phyloP scores from a whole-genome alignment of 2,888 invertebrate species.

The Cataglyphis rosenhaueri region DNA sequence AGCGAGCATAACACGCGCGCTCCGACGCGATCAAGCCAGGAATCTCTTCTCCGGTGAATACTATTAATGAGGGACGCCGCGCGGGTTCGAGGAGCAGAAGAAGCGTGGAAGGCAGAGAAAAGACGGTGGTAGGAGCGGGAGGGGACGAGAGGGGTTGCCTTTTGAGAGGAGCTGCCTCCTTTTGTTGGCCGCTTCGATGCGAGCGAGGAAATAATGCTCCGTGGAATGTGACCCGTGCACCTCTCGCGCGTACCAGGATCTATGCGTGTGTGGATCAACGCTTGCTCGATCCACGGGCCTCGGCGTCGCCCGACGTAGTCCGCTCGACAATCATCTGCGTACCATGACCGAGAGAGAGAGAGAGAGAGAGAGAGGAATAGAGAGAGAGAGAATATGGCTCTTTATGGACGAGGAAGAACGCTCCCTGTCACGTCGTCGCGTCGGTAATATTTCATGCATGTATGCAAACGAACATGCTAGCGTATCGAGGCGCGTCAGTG shows the following conservation, averaged over 20 bases:
- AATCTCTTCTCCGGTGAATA: constrained; percentile 82
- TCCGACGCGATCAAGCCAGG: constrained; percentile 73
- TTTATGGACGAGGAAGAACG: constrained; percentile 32
- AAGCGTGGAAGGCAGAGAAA: constrained; percentile 69
- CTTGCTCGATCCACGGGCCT: constrained; percentile 58
- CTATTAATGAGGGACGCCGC: constrained; percentile 82
- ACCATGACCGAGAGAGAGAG: constrained; percentile 52
- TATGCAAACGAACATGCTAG: background rate
- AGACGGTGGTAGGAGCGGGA: constrained; percentile 59
- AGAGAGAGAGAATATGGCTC: background rate
- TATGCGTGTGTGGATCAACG: constrained; percentile 77
- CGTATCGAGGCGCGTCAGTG: constrained; percentile 15
- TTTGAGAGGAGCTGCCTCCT: constrained; percentile 81
- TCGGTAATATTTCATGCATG: background rate
- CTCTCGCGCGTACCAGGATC: constrained; percentile 64
- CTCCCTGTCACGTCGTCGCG: constrained; percentile 3
- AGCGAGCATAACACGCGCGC: constrained; percentile 63
- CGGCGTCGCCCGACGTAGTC: constrained; percentile 15
- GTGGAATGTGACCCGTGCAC: constrained; percentile 85
- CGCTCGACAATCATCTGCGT: constrained; percentile 18
- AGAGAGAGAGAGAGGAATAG: background rate
- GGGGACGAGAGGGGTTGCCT: constrained; percentile 69
- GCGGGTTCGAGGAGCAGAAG: constrained; percentile 68
- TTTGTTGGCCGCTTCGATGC: constrained; percentile 80
- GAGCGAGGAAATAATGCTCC: constrained; percentile 83